phyloP scores from a whole-genome alignment of 2,113 vertebrate genomes.

The Crypturellus undulatus region DNA sequence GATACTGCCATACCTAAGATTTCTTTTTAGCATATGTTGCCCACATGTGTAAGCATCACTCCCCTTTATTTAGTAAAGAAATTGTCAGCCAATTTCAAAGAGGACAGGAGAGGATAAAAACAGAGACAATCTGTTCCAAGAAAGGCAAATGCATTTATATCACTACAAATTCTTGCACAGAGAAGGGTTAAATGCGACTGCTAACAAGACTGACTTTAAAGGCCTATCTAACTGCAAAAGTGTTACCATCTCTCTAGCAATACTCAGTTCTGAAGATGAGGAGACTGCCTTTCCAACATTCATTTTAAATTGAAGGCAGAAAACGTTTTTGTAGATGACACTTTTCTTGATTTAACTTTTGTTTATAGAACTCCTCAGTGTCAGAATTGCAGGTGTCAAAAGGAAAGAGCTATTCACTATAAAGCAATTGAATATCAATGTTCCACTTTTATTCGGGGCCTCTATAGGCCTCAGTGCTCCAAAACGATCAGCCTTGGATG shows the following conservation, averaged over 20 bases:
- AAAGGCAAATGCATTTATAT: neutral
- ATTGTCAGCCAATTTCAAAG: slow-evolving; percentile 16
- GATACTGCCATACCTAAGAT: neutral
- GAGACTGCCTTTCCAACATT: neutral
- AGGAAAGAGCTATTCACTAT: neutral
- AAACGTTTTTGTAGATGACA: neutral
- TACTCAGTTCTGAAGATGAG: neutral
- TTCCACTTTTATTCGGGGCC: neutral
- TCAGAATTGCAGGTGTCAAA: neutral
- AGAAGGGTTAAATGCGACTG: neutral
- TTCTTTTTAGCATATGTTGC: neutral
- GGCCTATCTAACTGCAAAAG: neutral
- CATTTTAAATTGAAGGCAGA: neutral
- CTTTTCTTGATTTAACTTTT: neutral
- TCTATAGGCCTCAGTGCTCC: neutral
- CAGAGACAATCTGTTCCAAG: neutral
- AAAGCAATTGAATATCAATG: neutral
- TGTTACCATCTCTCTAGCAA: neutral
- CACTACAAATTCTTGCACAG: neutral
- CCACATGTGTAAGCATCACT: neutral
- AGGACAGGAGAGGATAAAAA: neutral
- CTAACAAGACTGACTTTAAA: neutral
- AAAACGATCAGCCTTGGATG: neutral
- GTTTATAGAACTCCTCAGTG: neutral
- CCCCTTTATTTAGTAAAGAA: neutral